These are phyloP conservation scores for Halcyon chelicuti DNA, from an alignment of 2,797 vertebrate genomes.

Conservation along the genomic window DNA sequence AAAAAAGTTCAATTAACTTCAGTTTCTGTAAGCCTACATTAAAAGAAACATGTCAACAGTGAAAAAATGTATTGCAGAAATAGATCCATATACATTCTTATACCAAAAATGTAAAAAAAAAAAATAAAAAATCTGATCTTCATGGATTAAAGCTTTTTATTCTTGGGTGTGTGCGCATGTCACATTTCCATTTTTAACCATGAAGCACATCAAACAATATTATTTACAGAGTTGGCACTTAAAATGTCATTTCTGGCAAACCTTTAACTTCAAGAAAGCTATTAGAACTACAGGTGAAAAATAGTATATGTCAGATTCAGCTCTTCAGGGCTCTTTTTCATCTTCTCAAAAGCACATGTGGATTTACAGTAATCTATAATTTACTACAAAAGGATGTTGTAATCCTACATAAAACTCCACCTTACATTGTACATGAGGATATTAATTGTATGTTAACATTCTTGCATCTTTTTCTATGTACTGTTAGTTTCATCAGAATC, in stretches of 20 bases:
- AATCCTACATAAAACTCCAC: not conserved
- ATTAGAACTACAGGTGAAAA: not conserved
- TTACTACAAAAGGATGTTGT: not conserved
- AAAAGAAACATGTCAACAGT: not conserved
- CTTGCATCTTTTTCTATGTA: not conserved
- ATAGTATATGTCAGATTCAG: not conserved
- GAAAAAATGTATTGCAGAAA: not conserved
- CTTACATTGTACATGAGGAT: not conserved
- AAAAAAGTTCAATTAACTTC: not conserved
- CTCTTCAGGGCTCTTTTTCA: not conserved
- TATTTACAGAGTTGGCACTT: not conserved
- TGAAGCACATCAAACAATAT: not conserved
- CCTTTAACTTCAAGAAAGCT: not conserved
- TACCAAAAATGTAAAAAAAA: not conserved
- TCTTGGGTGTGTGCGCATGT: fast-evolving
- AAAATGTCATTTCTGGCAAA: not conserved
- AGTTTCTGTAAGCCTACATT: not conserved
- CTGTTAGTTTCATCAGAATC: not conserved
- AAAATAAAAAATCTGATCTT: not conserved
- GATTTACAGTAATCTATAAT: not conserved
- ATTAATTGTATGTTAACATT: not conserved
- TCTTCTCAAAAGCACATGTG: not conserved
- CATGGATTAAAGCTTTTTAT: not conserved
- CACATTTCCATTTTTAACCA: not conserved
- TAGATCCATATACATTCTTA: not conserved